Evolutionary conservation across 2,888 invertebrate species (phyloP), one percentile per base, ranked within the genome.

Genomic region (Lasioglossum figueresi): DNA sequence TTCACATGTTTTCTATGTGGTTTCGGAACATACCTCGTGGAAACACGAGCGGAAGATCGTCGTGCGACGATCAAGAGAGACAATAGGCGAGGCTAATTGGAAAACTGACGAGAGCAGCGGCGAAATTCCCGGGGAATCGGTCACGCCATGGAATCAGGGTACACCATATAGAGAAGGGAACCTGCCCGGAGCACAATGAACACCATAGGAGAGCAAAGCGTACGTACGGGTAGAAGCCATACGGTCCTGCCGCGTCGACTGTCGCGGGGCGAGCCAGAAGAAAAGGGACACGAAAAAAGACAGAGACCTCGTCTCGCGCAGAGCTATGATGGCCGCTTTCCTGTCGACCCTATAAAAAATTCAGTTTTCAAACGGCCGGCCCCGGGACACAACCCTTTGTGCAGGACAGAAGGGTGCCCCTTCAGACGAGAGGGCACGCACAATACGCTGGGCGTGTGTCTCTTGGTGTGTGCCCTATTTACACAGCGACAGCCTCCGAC

Each of bases 391-490:
- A 94, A 94, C 93, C 94, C 94, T 94, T 94, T 94, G 84, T 84
- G 80, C 82, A 85, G 90, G 90, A 90, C 90, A 91, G 92, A 93
- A 94, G 94, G 94, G 94, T 92, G 93, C 93, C 91, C 91, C 89
- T 89, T 86, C 79, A 82, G 82, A 81, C 88, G 91, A 92, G 90
- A 92, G 92, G 91, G 92, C 87, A 91, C 89, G 89, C 90, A 95
- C 94, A 95, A 94, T 93, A 89, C 74, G 91, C 87, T 93, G 95
- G 95, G 95, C 94, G 95, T 95, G 94, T 95, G 95, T 95, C 94
- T 93, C 94, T 93, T 93, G 91, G 93, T 91, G 93, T 91, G 94
- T 94, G 93, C 93, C 94, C 94, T 94, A 95, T 95, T 94, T 95
- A 94, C 93, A 90, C 92, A 94, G 91, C 94, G 94, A 93, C 94